phyloP scores from a whole-genome alignment of 2,888 invertebrate species.

The Pelosia muscerda region DNA sequence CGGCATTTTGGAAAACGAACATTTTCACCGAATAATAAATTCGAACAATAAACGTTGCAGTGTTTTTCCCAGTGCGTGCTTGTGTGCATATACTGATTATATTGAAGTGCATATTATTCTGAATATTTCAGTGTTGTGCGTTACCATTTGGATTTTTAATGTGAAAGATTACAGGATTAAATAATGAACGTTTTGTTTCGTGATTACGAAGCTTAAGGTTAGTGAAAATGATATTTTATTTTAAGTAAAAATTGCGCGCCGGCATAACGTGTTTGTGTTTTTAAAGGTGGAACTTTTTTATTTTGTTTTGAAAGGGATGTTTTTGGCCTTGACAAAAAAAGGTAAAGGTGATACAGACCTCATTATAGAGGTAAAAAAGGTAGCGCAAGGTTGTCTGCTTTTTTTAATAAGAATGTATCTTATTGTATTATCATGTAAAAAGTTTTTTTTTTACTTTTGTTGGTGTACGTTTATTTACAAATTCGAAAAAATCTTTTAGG shows the following conservation, averaged over 20 bases:
- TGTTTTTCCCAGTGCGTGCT: constrained; percentile 41
- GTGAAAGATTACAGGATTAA: constrained; percentile 53
- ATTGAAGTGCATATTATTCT: constrained; percentile 38
- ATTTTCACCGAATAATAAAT: constrained; percentile 41
- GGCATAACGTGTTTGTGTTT: constrained; percentile 22
- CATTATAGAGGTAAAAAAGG: constrained; percentile 18
- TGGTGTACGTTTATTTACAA: not conserved
- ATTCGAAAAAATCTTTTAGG: not conserved
- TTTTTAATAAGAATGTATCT: constrained; percentile 16
- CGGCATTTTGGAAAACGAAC: constrained; percentile 66
- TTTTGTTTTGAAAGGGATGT: constrained; percentile 23
- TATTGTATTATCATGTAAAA: not conserved
- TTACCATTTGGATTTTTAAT: constrained; percentile 54
- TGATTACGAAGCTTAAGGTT: constrained; percentile 50
- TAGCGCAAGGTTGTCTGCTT: constrained; percentile 4
- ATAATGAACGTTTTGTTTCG: constrained; percentile 55
- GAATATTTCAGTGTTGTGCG: constrained; percentile 48
- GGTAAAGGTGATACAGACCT: constrained; percentile 18
- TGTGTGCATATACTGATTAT: constrained; percentile 22
- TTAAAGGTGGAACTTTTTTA: constrained; percentile 19
- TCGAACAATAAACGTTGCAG: constrained; percentile 37
- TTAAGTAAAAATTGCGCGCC: constrained; percentile 23
- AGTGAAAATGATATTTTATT: constrained; percentile 36
- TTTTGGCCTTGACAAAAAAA: constrained; percentile 18
- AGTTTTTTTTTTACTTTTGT: too few relatives aligned